A percentile compares a stretch with the other conserved stretches of the same genome.
phyloP scores from a whole-genome alignment of 2,888 invertebrate species.

The Platynereis dumerilii region DNA sequence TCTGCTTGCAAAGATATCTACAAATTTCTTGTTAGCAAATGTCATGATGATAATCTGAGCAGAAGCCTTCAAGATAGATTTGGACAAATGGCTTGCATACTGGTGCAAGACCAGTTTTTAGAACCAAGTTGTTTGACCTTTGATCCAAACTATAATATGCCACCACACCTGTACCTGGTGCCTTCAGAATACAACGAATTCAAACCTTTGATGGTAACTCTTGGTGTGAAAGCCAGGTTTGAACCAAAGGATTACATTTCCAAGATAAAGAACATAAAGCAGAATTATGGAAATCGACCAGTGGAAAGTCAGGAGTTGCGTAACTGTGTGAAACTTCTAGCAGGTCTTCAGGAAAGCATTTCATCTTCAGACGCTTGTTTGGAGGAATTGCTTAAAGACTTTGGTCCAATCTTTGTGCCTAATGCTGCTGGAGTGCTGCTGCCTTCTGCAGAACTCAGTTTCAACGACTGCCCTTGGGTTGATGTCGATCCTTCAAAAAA shows the following conservation, averaged over 20 bases:
- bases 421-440: slow-evolving; percentile 40
- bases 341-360: slow-evolving; percentile 29
- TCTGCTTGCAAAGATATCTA: no score
- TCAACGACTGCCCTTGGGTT: slow-evolving; percentile 44
- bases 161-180: slow-evolving; percentile 26
- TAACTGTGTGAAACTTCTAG: slow-evolving; percentile 23
- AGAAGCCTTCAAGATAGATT: no score
- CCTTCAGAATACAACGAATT: no score
- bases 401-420: slow-evolving; percentile 40
- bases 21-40: no score
- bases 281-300: slow-evolving; percentile 8
- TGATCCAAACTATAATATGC: neutral
- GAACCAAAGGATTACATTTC: neutral
- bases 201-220: no score
- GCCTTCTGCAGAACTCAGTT: slow-evolving; percentile 41
- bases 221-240: neutral
- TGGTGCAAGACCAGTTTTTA: slow-evolving; percentile 24
- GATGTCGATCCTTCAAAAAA: slow-evolving; percentile 25
- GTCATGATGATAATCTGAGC: no score
- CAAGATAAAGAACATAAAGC: neutral
- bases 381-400: slow-evolving; percentile 19
- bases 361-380: slow-evolving; percentile 1
- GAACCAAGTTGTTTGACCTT: slow-evolving; percentile 26
- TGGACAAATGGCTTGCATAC: neutral
- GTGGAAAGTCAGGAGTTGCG: slow-evolving; percentile 24